phyloP scores from a whole-genome alignment of 2,797 vertebrate species.

The Sebastes nivosus region DNA sequence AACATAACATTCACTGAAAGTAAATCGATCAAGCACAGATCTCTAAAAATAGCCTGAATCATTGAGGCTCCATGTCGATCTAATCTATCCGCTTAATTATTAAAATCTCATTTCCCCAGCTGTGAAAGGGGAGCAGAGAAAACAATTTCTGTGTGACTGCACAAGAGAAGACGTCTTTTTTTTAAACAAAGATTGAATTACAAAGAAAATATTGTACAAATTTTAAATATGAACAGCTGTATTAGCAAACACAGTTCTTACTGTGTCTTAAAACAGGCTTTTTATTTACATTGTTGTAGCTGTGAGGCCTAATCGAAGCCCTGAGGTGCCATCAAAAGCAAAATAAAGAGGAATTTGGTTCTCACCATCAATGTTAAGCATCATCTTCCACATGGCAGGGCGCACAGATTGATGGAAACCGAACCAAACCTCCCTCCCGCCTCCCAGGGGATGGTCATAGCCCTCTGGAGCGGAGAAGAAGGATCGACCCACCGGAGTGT shows the following conservation, averaged over 20 bases:
- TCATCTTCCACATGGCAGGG: conserved; percentile 99
- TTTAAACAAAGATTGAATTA: background rate
- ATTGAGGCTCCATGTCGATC: conserved; percentile 3
- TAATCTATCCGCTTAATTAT: conserved; percentile 43
- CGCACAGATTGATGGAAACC: conserved; percentile 99
- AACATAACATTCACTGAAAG: conserved; percentile 3
- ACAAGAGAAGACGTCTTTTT: background rate
- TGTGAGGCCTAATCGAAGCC: background rate
- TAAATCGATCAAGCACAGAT: background rate
- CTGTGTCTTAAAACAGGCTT: background rate
- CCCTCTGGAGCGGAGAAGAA: conserved; percentile 99
- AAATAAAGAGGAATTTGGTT: background rate
- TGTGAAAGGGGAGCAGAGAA: background rate
- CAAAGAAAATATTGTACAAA: background rate
- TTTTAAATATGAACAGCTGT: background rate
- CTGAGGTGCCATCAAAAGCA: background rate
- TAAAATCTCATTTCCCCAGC: conserved; percentile 41
- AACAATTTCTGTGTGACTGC: conserved; percentile 9
- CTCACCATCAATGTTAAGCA: conserved; percentile 99
- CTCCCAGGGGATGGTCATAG: conserved; percentile 97
- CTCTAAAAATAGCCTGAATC: conserved; percentile 24
- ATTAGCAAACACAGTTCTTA: background rate
- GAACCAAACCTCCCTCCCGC: conserved; percentile 98
- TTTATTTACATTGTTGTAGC: background rate
- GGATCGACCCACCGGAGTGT: conserved; percentile 97